Evolutionary conservation across 2,888 invertebrate species (phyloP).

Genomic region (Synergus laeviventris): DNA sequence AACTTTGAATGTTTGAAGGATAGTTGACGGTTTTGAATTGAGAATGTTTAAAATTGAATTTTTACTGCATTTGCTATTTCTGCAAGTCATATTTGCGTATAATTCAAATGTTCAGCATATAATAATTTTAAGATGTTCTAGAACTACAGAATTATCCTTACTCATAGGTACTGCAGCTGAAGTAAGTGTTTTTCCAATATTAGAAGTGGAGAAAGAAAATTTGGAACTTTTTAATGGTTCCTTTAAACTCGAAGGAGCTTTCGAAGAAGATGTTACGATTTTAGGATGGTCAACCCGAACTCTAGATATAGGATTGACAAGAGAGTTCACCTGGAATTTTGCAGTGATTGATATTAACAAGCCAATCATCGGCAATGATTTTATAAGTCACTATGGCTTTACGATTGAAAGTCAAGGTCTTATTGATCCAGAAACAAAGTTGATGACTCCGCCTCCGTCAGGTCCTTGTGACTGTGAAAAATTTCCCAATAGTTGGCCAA

Average conservation of each 20-base stretch:
- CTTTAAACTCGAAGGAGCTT: not conserved
- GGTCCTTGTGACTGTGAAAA: not conserved
- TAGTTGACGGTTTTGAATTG: no score
- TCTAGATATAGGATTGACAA: constrained; percentile 48
- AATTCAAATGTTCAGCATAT: no score
- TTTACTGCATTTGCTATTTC: no score
- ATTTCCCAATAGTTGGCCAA: not conserved
- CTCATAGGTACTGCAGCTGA: not conserved
- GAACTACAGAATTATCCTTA: not conserved
- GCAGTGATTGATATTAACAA: not conserved
- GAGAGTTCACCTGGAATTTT: not conserved
- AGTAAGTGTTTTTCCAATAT: constrained; percentile 9
- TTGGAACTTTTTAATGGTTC: constrained; percentile 7
- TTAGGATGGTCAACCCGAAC: constrained; percentile 58
- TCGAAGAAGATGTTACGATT: constrained; percentile 62
- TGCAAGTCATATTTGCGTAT: no score
- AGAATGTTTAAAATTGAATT: no score
- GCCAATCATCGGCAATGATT: not conserved
- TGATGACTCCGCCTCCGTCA: not conserved
- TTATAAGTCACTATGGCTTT: not conserved
- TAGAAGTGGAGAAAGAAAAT: not conserved
- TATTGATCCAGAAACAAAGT: not conserved
- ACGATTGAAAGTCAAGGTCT: not conserved
- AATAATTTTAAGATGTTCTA: constrained; percentile 58
- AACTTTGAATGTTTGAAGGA: no score